Percentiles rank a stretch among this genome's conserved stretches.
Conservation (phyloP, 1,140 invertebrate genomes). For the Drosophila guanche region DNA sequence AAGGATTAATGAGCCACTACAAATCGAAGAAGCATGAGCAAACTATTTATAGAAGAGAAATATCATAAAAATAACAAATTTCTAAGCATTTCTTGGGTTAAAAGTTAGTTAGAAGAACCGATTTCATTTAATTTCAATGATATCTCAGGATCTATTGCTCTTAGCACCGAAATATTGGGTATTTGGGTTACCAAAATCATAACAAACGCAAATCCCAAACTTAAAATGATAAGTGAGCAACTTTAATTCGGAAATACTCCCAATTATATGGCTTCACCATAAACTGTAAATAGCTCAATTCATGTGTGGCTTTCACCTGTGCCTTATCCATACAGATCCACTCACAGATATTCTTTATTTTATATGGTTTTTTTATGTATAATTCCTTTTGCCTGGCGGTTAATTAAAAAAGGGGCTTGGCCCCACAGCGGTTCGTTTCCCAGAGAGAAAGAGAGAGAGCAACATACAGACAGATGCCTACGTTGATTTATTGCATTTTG, state of each 20-base stretch:
- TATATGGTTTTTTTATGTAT: slow-evolving; percentile 20
- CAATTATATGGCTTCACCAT: slow-evolving; percentile 6
- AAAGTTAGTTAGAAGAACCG: slow-evolving; percentile 1
- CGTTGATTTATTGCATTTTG: slow-evolving; percentile 62
- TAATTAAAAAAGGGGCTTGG: slow-evolving; percentile 76
- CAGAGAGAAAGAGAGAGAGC: not conserved
- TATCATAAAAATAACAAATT: no score
- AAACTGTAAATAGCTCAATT: slow-evolving; percentile 35
- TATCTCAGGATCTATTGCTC: no score
- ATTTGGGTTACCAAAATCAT: no score
- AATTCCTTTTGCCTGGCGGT: slow-evolving; percentile 50
- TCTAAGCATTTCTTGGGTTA: no score
- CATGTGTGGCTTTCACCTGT: slow-evolving; percentile 26
- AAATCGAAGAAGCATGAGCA: no score
- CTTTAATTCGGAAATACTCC: slow-evolving; percentile 4
- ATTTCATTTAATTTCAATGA: slow-evolving; percentile 11
- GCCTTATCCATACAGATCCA: slow-evolving; percentile 32
- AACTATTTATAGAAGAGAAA: no score
- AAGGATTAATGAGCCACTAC: no score
- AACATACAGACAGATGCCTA: slow-evolving; percentile 42
- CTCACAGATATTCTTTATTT: slow-evolving; percentile 9
- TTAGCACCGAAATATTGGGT: no score
- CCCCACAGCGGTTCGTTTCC: slow-evolving; percentile 17
- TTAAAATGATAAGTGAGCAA: not conserved
- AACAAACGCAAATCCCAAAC: not conserved